Evolutionary conservation across 2,113 vertebrate species (phyloP).

Genomic region (Grammomys dolichurus): DNA sequence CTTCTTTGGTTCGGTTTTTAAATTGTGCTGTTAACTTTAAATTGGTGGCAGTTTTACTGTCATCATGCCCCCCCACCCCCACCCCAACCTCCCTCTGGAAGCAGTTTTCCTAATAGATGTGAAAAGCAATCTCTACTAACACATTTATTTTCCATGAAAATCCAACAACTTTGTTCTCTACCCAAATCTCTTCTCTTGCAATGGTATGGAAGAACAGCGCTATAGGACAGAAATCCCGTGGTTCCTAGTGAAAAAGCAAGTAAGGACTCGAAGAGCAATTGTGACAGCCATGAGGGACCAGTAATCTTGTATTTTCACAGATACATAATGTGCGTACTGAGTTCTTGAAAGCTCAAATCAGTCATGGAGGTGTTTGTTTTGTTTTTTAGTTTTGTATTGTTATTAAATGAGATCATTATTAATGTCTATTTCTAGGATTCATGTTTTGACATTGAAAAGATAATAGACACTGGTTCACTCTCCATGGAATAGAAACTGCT

Average conservation of each 20-base stretch:
- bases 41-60: background rate
- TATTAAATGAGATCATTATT: slow-evolving; percentile 13
- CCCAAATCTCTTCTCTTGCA: background rate
- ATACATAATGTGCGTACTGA: background rate
- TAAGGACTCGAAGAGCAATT: background rate
- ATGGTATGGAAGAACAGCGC: background rate
- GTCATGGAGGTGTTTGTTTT: background rate
- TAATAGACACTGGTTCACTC: background rate
- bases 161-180: background rate
- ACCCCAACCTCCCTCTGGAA: background rate
- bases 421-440: slow-evolving; percentile 38
- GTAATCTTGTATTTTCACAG: background rate
- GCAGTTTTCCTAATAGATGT: background rate
- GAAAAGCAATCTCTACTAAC: background rate
- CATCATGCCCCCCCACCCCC: background rate
- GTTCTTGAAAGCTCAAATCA: slow-evolving; percentile 39
- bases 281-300: background rate
- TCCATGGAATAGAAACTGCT: background rate
- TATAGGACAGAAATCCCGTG: background rate
- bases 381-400: background rate
- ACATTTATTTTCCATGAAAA: background rate
- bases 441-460: slow-evolving; percentile 18
- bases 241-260: background rate
- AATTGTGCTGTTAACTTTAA: slow-evolving; percentile 44
- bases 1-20: slow-evolving; percentile 31